Percentiles rank a stretch among this genome's conserved stretches.
Evolutionary conservation across 1,140 invertebrate genomes (phyloP).

Genomic region (Dinoponera quadriceps): DNA sequence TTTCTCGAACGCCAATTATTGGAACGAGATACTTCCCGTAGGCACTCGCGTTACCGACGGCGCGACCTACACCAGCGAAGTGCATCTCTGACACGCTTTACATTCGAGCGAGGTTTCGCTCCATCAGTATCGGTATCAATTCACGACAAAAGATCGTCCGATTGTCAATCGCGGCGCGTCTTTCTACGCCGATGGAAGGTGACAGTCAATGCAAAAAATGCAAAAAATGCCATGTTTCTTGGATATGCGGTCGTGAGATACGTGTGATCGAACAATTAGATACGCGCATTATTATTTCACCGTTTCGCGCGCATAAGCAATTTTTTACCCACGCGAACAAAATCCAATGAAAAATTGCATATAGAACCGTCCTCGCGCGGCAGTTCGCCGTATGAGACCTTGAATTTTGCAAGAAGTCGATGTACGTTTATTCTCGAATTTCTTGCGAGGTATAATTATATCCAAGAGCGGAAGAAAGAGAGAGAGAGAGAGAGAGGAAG

Average conservation of each 20-base stretch:
- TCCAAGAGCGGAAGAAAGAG: no score
- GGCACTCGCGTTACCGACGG: neutral
- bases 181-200: no score
- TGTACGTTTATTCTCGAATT: neutral
- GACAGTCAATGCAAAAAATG: no score
- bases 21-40: neutral
- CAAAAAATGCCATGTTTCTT: no score
- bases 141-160: no score
- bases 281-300: neutral
- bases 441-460: slow-evolving; percentile 18
- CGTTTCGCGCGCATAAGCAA: neutral
- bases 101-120: no score
- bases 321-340: neutral
- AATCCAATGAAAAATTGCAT: neutral
- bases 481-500: no score
- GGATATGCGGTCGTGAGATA: no score
- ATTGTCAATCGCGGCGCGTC: no score
- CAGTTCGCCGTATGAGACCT: neutral
- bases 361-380: neutral
- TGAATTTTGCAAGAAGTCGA: slow-evolving; percentile 43
- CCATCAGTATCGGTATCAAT: no score
- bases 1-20: slow-evolving; percentile 43
- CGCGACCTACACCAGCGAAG: no score
- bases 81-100: no score
- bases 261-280: slow-evolving; percentile 3